A percentile compares a stretch with the other conserved stretches of the same genome.
Conservation (phyloP, 2,888 invertebrate genomes). For the Augochlorella aurata region DNA sequence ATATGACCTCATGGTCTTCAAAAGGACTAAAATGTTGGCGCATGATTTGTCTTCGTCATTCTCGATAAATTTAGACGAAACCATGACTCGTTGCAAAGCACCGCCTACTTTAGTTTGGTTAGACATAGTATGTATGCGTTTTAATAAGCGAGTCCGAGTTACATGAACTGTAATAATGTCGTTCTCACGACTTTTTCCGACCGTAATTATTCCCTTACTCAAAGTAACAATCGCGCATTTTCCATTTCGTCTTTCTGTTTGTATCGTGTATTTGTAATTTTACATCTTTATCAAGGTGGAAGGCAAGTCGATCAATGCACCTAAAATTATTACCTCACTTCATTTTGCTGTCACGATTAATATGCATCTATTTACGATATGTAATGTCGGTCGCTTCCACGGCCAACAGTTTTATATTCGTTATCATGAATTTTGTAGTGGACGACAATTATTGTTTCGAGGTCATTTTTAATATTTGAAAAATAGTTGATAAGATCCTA, state of each 20-base stretch:
- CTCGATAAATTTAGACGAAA: neutral
- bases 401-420: neutral
- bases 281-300: neutral
- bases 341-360: neutral
- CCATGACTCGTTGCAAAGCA: neutral
- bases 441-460: too few species aligned
- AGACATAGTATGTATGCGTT: too few species aligned
- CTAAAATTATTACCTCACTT: constrained; percentile 1
- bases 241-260: constrained; percentile 9
- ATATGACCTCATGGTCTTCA: neutral
- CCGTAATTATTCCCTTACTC: neutral
- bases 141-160: constrained; percentile 21
- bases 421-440: neutral
- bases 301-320: constrained; percentile 3
- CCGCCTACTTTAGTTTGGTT: neutral
- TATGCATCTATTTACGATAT: neutral
- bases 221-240: neutral
- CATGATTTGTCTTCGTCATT: neutral
- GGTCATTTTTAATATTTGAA: too few species aligned
- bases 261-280: neutral
- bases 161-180: constrained; percentile 6
- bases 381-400: neutral
- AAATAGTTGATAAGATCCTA: too few species aligned
- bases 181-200: neutral
- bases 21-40: neutral